A percentile compares a stretch with the other conserved stretches of the same genome.
These are phyloP conservation scores for Calliphora vomitoria DNA, from an alignment of 2,888 invertebrate genomes.

Conservation along the genomic window DNA sequence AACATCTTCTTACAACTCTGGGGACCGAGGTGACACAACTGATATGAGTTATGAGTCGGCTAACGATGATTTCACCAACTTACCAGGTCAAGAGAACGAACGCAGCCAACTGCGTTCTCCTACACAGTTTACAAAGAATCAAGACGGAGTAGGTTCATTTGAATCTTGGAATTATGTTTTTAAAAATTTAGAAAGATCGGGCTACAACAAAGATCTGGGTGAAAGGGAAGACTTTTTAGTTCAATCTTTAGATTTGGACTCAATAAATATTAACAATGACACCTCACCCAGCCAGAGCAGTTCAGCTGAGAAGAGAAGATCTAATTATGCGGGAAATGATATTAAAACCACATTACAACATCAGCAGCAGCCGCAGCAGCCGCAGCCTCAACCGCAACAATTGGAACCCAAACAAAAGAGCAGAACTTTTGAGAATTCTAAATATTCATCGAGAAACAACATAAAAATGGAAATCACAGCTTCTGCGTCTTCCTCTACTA, in stretches of 20 bases:
- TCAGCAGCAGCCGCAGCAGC: neutral
- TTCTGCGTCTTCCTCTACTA: constrained; percentile 18
- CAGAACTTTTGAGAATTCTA: constrained; percentile 45
- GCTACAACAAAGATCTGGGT: constrained; percentile 88
- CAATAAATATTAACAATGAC: constrained; percentile 80
- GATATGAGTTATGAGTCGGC: constrained; percentile 79
- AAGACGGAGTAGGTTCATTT: constrained; percentile 89
- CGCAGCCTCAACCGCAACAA: constrained; percentile 18
- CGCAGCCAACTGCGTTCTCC: constrained; percentile 75
- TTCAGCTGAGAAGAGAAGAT: constrained; percentile 59
- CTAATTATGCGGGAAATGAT: constrained; percentile 42
- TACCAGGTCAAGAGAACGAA: constrained; percentile 72
- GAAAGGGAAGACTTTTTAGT: constrained; percentile 88
- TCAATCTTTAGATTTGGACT: constrained; percentile 82
- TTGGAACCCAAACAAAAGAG: constrained; percentile 46
- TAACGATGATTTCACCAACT: constrained; percentile 78
- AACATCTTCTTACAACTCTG: constrained; percentile 51
- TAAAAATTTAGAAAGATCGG: constrained; percentile 90
- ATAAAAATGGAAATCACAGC: constrained; percentile 37
- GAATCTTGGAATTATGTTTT: constrained; percentile 94
- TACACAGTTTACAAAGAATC: constrained; percentile 85
- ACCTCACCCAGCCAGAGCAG: constrained; percentile 51
- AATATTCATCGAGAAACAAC: constrained; percentile 31
- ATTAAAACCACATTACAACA: constrained; percentile 21
- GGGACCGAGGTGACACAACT: constrained; percentile 77